A percentile compares a stretch with the other conserved stretches of the same genome.
Conservation (phyloP, 2,888 invertebrate genomes). For the Plebejus melissa region DNA sequence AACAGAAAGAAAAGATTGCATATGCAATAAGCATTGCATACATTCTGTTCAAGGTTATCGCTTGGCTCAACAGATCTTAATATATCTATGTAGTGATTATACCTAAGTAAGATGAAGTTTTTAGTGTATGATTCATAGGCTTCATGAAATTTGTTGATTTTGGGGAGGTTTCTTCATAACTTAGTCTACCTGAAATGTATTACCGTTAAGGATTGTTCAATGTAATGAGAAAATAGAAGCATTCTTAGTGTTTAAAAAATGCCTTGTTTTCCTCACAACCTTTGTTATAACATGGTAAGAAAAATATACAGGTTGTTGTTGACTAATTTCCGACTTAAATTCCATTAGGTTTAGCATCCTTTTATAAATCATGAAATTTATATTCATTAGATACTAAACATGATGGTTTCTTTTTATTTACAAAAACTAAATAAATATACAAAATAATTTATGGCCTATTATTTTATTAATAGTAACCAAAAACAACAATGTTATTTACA, state of each 20-base stretch:
- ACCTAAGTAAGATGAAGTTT: slow-evolving; percentile 59
- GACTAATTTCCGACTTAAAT: slow-evolving; percentile 41
- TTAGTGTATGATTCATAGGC: slow-evolving; percentile 54
- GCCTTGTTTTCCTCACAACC: slow-evolving; percentile 50
- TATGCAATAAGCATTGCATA: slow-evolving; percentile 92
- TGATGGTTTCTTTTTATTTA: slow-evolving; percentile 60
- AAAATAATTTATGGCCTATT: slow-evolving; percentile 21
- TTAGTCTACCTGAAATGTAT: slow-evolving; percentile 23
- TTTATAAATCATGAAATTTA: slow-evolving; percentile 31
- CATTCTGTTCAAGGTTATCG: slow-evolving; percentile 89
- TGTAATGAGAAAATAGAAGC: slow-evolving; percentile 62
- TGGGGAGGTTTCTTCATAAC: slow-evolving; percentile 32
- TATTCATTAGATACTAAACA: slow-evolving; percentile 42
- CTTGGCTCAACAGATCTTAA: slow-evolving; percentile 84
- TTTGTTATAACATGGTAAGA: slow-evolving; percentile 57
- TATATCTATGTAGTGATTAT: slow-evolving; percentile 45
- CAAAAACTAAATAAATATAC: slow-evolving; percentile 51
- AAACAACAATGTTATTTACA: slow-evolving; percentile 25
- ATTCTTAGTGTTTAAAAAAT: slow-evolving; percentile 53
- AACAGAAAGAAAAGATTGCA: slow-evolving; percentile 91
- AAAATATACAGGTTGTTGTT: slow-evolving; percentile 42
- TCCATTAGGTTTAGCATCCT: slow-evolving; percentile 42
- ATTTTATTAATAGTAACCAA: slow-evolving; percentile 24
- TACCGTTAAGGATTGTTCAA: slow-evolving; percentile 42
- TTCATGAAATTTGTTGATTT: slow-evolving; percentile 49